phyloP scores from a whole-genome alignment of 2,888 invertebrate species.

The Euzophera pinguis region DNA sequence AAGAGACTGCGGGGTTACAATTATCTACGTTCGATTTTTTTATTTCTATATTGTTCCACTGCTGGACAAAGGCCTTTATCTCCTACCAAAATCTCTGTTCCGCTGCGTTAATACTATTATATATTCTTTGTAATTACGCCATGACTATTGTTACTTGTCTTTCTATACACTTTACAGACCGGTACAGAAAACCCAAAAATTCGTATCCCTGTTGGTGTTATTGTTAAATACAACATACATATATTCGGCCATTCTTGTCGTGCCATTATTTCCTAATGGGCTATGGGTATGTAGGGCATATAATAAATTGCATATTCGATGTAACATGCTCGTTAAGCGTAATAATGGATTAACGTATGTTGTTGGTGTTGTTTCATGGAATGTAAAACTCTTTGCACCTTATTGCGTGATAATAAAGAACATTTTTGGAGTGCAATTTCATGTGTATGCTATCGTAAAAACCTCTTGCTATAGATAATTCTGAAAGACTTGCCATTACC shows the following conservation, averaged over 20 bases:
- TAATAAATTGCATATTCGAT: constrained; percentile 25
- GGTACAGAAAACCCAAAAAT: not conserved
- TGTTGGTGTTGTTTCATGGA: constrained; percentile 9
- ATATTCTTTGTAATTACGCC: no score
- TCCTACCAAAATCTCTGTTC: no score
- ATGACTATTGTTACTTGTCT: no score
- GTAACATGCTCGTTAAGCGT: constrained; percentile 20
- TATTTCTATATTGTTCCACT: no score
- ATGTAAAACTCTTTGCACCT: not conserved
- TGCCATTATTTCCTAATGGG: constrained; percentile 22
- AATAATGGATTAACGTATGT: constrained; percentile 20
- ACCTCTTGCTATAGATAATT: not conserved
- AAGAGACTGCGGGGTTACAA: no score
- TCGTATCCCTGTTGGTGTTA: not conserved
- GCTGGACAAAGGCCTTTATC: no score
- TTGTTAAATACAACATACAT: not conserved
- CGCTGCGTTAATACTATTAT: no score
- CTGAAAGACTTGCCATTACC: not conserved
- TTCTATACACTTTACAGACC: no score
- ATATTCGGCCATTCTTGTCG: not conserved
- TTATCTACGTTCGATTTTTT: no score
- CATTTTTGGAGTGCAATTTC: not conserved
- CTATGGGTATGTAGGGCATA: constrained; percentile 13
- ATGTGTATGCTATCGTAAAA: not conserved
- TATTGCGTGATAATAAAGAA: not conserved